phyloP scores from a whole-genome alignment of 2,113 vertebrate species.

The Neopipo cinnamomea region DNA sequence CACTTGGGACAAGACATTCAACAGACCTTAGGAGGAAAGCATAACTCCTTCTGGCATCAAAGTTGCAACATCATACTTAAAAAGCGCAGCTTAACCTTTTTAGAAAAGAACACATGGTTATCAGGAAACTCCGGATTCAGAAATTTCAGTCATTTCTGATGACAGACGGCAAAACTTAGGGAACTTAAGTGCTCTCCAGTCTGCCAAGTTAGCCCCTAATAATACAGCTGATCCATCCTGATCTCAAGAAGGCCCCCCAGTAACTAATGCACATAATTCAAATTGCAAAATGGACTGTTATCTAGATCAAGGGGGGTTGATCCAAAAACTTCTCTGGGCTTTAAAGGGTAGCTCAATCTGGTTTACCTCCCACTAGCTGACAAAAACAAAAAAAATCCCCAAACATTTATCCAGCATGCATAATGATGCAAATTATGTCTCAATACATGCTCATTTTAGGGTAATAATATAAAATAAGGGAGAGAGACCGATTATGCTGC shows the following conservation, averaged over 20 bases:
- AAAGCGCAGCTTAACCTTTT: not conserved
- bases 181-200: not conserved
- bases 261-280: not conserved
- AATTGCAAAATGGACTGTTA: not conserved
- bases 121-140: not conserved
- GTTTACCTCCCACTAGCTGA: not conserved
- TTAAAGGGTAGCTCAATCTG: not conserved
- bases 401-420: not conserved
- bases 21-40: not conserved
- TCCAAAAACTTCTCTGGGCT: not conserved
- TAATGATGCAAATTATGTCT: not conserved
- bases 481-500: not conserved
- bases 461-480: conserved; percentile 11
- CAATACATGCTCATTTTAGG: not conserved
- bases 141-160: not conserved
- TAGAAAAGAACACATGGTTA: not conserved
- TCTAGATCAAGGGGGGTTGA: not conserved
- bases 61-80: not conserved
- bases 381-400: not conserved
- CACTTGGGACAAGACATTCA: not conserved
- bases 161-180: not conserved
- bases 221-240: not conserved
- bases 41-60: not conserved
- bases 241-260: not conserved
- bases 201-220: not conserved